Base-by-base conservation (phyloP, 92 coral and sea anemone genomes). In the Actinernus sp. region DNA sequence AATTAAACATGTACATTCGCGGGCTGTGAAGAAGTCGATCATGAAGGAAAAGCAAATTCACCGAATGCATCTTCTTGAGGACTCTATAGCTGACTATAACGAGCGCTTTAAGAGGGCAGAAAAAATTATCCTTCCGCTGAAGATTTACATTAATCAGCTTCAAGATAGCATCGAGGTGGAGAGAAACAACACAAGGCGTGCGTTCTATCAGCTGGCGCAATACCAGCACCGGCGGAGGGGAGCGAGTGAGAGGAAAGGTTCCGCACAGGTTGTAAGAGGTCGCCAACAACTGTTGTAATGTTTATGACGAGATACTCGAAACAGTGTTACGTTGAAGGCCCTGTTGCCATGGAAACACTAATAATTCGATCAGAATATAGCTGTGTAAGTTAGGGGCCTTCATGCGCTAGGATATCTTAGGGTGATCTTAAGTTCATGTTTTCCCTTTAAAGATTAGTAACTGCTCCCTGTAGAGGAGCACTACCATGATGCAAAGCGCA, bases 71-170 rank as follows among this genome's bases (percentile, higher is more conserved):
- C 22, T 70, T 30, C 51, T 90, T 7, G 86, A 86, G 41, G 79
- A 90, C 38, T 65, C 72, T 14, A 65, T 90, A 24, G 78, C 73
- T 3, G 79, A 82, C 2, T 41, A 63, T 40, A 64, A 68, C 12
- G 89, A 76, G 28, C 65, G 92, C 3, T 81, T 46, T 20, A 67
- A 58, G 43, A 49, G 84, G 28, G 96, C 99, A 4, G 91, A 89
- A 68, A 65, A 79, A 18, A 64, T 82, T 76, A 18, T 76, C 34
- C 68, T 81, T 22, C 97, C 92, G 1, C 27, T 90, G 39, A 86
- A 81, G 73, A 76, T 90, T 45, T 86, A 90, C 65, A 47, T 57
- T 32, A 85, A 71, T 60, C 89, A 85, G 25, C 71, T 90, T 1
- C 89, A 76, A 26, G 89, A 90, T 47, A 74, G 83, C 10, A 24